These are phyloP conservation scores for Psettodes erumei DNA, from an alignment of 2,113 vertebrate species.

Conservation along the genomic window DNA sequence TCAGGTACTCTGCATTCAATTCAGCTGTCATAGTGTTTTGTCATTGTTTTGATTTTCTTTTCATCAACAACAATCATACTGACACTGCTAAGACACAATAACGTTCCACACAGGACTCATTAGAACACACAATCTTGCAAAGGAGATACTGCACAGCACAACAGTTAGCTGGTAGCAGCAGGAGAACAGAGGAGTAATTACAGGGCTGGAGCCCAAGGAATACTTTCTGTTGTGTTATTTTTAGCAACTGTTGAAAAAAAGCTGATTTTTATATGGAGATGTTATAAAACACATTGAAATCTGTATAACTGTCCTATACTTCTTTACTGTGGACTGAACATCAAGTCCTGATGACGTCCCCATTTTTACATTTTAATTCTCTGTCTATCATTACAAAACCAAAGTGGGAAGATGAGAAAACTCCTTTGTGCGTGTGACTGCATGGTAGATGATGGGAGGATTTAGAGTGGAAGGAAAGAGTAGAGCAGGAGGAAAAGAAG, in stretches of 20 bases:
- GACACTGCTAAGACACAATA: slow-evolving; percentile 22
- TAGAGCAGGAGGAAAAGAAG: not conserved
- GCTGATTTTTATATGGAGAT: not conserved
- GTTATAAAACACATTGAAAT: not conserved
- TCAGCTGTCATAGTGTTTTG: no score
- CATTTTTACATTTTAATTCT: not conserved
- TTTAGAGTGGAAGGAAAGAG: not conserved
- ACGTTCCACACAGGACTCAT: slow-evolving; percentile 10
- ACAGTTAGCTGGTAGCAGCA: slow-evolving; percentile 34
- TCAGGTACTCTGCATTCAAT: not conserved
- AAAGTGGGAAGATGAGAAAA: not conserved
- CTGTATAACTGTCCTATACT: not conserved
- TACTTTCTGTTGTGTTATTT: slow-evolving; percentile 10
- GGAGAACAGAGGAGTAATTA: slow-evolving; percentile 33
- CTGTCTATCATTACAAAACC: not conserved
- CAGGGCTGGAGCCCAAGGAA: slow-evolving; percentile 13
- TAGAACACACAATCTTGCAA: no score
- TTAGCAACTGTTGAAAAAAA: slow-evolving; percentile 1
- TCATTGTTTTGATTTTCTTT: no score
- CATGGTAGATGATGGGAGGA: not conserved
- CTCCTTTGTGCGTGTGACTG: not conserved
- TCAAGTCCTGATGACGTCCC: not conserved
- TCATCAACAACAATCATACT: slow-evolving; percentile 59
- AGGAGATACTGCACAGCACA: not conserved
- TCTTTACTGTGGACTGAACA: not conserved